phyloP scores from a whole-genome alignment of 2,797 vertebrate species.

The Acrocephalus scirpaceus region DNA sequence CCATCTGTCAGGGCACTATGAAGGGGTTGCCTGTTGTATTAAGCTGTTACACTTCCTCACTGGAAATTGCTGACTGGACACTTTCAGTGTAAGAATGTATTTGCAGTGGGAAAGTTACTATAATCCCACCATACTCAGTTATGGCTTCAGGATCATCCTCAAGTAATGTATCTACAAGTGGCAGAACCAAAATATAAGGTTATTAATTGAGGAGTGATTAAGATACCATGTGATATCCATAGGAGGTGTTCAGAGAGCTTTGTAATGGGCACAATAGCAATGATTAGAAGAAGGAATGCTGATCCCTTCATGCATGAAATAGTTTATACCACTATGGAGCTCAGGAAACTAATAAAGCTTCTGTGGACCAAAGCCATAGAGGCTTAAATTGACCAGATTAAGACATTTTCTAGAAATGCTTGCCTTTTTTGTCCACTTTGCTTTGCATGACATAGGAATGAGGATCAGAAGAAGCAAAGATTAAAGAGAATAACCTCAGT shows the following conservation, averaged over 20 bases:
- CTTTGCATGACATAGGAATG: not conserved
- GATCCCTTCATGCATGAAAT: slow-evolving; percentile 65
- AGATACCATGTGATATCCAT: slow-evolving; percentile 37
- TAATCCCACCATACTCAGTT: not conserved
- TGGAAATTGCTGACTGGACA: not conserved
- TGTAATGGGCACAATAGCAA: slow-evolving; percentile 48
- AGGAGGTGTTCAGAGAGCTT: slow-evolving; percentile 32
- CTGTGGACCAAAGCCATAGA: slow-evolving; percentile 16
- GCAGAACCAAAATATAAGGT: not conserved
- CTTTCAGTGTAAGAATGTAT: not conserved
- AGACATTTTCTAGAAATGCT: slow-evolving; percentile 28
- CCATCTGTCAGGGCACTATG: not conserved
- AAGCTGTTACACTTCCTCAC: not conserved
- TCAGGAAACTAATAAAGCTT: slow-evolving; percentile 37
- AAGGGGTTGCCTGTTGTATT: not conserved
- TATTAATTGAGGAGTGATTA: slow-evolving; percentile 50
- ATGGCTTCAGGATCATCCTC: not conserved
- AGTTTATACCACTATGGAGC: slow-evolving; percentile 51
- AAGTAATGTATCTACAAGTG: not conserved
- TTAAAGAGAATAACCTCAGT: not conserved
- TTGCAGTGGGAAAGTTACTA: not conserved
- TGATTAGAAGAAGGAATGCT: slow-evolving; percentile 59
- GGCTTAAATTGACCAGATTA: slow-evolving; percentile 45
- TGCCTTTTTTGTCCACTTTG: not conserved
- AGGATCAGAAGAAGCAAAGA: not conserved